Evolutionary conservation across 2,113 vertebrate genomes (phyloP), one percentile per base, ranked within the genome.

Genomic region (Megaleporinus macrocephalus): DNA sequence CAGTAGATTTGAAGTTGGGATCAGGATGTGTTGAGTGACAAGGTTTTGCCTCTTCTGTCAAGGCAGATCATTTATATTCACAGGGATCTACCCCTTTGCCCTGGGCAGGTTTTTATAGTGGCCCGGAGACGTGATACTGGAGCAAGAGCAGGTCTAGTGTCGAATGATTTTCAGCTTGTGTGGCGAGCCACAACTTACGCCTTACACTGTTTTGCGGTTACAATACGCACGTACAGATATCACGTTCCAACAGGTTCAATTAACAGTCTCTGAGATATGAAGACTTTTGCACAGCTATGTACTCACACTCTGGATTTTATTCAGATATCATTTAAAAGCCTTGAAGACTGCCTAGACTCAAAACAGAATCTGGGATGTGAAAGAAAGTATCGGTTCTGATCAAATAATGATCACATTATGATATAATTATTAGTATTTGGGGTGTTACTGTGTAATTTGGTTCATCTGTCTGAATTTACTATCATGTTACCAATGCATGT

Each of bases 11-110:
- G 22, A 53, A 18, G 13, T 30, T 61, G 18, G 36, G 2, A 53
- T 9, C 44, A 53, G 70, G 20, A 63, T 36, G 20, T 73, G 20
- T 22, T 73, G 69, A 80, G 26, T 73, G 78, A 63, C 41, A 65
- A 36, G 27, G 24, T 61, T 44, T 44, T 13, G 49, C 6, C 9
- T 9, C 12, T 22, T 29, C 15, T 47, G 55, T 9, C 33, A 27
- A n/a, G 14, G 18, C 16, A 41, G 29, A 27, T 36, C 18, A 26
- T 24, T 36, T 61, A 30, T 26, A n/a, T 22, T 61, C 16, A 44
- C 57, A 6, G 6, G 69, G 49, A 62, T 47, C 33, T 65, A n/a
- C 41, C 15, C n/a, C 4, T 5, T 3, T 14, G 36, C 78, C 55
- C 14, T 36, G 11, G 26, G 36, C 36, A 49, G 26, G 33, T 62